A percentile compares a stretch with the other conserved stretches of the same genome.
Conservation (phyloP, 1,140 invertebrate genomes). For the Triops longicaudatus region DNA sequence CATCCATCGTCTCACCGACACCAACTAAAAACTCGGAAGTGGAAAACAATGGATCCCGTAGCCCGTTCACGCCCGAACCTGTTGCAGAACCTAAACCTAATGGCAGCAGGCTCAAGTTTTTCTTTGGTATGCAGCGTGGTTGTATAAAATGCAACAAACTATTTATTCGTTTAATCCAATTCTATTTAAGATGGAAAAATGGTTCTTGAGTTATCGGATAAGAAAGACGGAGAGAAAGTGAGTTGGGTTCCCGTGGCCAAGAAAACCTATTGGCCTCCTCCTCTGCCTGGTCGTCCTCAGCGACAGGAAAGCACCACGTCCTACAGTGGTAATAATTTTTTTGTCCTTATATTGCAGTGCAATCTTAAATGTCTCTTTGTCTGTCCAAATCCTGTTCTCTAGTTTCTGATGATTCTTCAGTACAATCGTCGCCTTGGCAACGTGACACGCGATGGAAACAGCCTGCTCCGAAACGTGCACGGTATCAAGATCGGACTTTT, state of each 20-base stretch:
- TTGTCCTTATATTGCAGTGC: neutral
- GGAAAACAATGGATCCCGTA: neutral
- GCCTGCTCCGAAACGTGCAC: slow-evolving; percentile 51
- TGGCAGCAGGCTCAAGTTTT: slow-evolving; percentile 18
- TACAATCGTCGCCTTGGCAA: slow-evolving; percentile 79
- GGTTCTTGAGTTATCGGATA: slow-evolving; percentile 71
- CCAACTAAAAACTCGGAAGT: neutral
- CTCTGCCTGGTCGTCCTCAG: slow-evolving; percentile 38
- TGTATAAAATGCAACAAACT: no score
- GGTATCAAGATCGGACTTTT: slow-evolving; percentile 1
- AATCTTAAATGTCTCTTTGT: slow-evolving; percentile 24
- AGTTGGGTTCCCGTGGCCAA: slow-evolving; percentile 78
- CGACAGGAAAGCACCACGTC: slow-evolving; percentile 37
- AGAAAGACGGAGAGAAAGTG: slow-evolving; percentile 65
- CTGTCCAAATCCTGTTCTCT: slow-evolving; percentile 53
- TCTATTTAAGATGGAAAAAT: slow-evolving; percentile 62
- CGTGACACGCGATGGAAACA: slow-evolving; percentile 81
- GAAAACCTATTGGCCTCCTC: slow-evolving; percentile 73
- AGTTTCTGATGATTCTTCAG: slow-evolving; percentile 66
- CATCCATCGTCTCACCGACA: neutral
- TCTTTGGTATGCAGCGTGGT: slow-evolving; percentile 25
- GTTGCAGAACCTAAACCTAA: neutral
- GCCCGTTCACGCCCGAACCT: neutral
- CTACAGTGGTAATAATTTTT: slow-evolving; percentile 19
- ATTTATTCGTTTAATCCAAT: slow-evolving; percentile 6